Base-by-base conservation (phyloP, 1,140 invertebrate genomes). In the Idris sp. region DNA sequence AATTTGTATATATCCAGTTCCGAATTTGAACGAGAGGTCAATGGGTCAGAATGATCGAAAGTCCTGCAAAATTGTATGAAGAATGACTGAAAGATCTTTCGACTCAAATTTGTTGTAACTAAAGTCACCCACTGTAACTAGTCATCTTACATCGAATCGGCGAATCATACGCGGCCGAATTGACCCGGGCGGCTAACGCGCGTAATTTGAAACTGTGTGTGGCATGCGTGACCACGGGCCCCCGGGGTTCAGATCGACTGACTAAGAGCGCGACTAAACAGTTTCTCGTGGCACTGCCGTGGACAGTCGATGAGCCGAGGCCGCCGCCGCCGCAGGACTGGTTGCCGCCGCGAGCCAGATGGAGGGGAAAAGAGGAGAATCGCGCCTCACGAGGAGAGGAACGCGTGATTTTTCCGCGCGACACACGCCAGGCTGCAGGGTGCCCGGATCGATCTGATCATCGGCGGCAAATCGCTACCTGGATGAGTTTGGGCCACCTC, bases 181-280 rank as follows among this genome's bases (percentile, higher is more conserved):
- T 33, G n/a, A 4, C 18, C 14, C 28, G 38, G 19, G 11, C 26
- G 25, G 26, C 26, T 36, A 26, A 14, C 14, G 14, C 41, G 41
- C 61, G 40, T n/a, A n/a, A n/a, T n/a, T n/a, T n/a, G n/a, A n/a
- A n/a, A 28, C 25, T 15, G 9, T 25, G 19, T 28, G 46, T 33
- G 30, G 15, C 8, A 15, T 8, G 31, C 38, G 53, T 14, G 46
- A 49, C 61, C 56, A 46, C 43, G 56, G 33, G 56, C 56, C 30
- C 67, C 40, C 56, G 58, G 38, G 68, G 35, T 38, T 62, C 35
- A 58, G 69, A 71, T 77, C 78, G 71, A 78, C 77, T 79, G 78
- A 79, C 78, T 81, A 72, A 75, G 58, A 79, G 74, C 62, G 59
- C 72, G 69, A 64, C 43, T 67, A 44, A 74, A 79, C 74, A 82